phyloP scores from a whole-genome alignment of 1,140 invertebrate genomes.

The Plectus sambesii region DNA sequence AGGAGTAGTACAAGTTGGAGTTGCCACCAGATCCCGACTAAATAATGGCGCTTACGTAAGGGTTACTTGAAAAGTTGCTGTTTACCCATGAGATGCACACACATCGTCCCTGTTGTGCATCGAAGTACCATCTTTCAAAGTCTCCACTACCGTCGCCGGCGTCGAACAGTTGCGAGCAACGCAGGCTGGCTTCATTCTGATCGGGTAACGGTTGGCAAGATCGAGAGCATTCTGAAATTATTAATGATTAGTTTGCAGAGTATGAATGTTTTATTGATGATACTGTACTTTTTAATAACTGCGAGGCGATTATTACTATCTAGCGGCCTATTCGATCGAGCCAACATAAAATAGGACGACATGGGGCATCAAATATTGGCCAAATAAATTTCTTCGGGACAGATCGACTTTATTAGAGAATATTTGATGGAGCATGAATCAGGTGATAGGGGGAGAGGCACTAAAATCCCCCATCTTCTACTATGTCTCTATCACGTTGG shows the following conservation, averaged over 20 bases:
- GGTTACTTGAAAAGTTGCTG: background rate
- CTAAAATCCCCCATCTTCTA: no score
- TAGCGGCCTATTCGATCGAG: no score
- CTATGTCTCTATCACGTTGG: no score
- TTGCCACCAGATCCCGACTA: conserved; percentile 29
- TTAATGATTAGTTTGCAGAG: background rate
- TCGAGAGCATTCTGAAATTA: conserved; percentile 21
- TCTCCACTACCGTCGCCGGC: conserved; percentile 22
- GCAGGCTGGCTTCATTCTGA: conserved; percentile 11
- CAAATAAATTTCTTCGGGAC: background rate
- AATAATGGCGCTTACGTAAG: background rate
- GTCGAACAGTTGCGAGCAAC: conserved; percentile 28
- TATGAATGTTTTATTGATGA: background rate
- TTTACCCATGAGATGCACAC: conserved; percentile 14
- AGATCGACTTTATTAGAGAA: background rate
- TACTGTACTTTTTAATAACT: background rate
- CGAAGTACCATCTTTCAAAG: conserved; percentile 30
- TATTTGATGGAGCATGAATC: no score
- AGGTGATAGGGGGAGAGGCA: no score
- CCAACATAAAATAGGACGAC: no score
- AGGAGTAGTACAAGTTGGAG: conserved; percentile 28
- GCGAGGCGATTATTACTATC: no score
- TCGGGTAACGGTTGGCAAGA: conserved; percentile 18
- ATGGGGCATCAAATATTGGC: no score
- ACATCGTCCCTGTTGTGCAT: conserved; percentile 20